Base-by-base conservation (phyloP, 2,113 vertebrate species). In the Micromys minutus region DNA sequence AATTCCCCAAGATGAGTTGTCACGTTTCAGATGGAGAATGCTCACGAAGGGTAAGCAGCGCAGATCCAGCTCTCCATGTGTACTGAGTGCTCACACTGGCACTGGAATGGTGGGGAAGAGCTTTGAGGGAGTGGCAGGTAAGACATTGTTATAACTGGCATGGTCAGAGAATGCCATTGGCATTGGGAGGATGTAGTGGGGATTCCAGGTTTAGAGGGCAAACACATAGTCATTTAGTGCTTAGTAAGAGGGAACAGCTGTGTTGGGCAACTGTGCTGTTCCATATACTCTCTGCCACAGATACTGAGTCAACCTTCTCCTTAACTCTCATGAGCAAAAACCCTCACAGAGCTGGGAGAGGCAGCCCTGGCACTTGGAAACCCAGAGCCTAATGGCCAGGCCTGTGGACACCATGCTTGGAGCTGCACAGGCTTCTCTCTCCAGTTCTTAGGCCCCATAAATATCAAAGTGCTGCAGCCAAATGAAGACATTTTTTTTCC, bases 21-120 rank as follows among this genome's bases (percentile, higher is more conserved):
- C 87, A 65, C 75, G 80, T 96, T 36, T 69, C 83, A 93, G 69
- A 76, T 15, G 61, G 17, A 84, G 94, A 85, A 89, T 52, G 71
- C 29, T 77, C 67, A 36, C 17, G 45, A 63, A 21, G 50, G 12
- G 15, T 31, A 75, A 91, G 31, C 57, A 83, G 29, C 75, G 1
- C 88, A 79, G 83, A 84, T 67, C 52, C 57, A 76, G 52, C 74
- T 42, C 90, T n/a, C 31, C 22, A 63, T 47, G 21, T 89, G 7
- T 59, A 36, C 29, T 45, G 81, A 76, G 61, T 2, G 65, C 36
- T 91, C 57, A 84, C 24, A 72, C 29, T 12, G 87, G 69, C 39
- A 75, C 74, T 59, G 83, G 69, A 69, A 17, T 26, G 6, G 45
- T 80, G 17, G 34, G 8, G 84, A 75, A 77, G 21, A 21, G 24